These are phyloP conservation scores for Mugil cephalus DNA, from an alignment of 2,113 vertebrate species.

Conservation along the genomic window DNA sequence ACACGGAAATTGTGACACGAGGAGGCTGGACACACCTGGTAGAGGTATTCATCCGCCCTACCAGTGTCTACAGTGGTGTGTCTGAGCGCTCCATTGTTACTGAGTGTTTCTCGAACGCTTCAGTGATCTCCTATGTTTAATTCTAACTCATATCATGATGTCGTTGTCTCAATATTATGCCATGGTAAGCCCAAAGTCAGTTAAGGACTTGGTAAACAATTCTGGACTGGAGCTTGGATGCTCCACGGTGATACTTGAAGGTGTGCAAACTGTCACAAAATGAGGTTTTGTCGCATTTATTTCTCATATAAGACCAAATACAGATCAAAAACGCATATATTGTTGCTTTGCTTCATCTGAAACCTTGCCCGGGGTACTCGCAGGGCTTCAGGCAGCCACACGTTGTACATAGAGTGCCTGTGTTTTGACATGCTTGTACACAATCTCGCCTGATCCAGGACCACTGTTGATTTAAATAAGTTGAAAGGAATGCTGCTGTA, in stretches of 20 bases:
- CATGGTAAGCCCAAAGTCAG: background rate
- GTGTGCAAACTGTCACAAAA: slow-evolving; percentile 15
- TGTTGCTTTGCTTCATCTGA: background rate
- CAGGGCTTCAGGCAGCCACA: slow-evolving; percentile 20
- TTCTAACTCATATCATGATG: background rate
- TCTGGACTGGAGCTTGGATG: background rate
- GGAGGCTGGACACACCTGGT: slow-evolving; percentile 58
- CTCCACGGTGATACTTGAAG: slow-evolving; percentile 29
- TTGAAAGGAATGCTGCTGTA: slow-evolving; percentile 70
- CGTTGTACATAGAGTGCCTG: slow-evolving; percentile 24
- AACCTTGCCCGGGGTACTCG: background rate
- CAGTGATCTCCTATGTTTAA: slow-evolving; percentile 19
- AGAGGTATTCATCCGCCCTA: slow-evolving; percentile 49
- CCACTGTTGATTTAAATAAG: slow-evolving; percentile 64
- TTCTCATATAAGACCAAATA: background rate
- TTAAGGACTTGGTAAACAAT: background rate
- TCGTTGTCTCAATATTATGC: background rate
- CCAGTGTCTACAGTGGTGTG: slow-evolving; percentile 19
- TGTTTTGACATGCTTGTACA: slow-evolving; percentile 66
- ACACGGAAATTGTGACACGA: background rate
- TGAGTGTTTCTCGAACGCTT: background rate
- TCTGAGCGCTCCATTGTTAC: background rate
- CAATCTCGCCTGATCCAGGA: slow-evolving; percentile 39
- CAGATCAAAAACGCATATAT: background rate
- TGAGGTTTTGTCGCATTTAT: background rate